phyloP scores from a whole-genome alignment of 2,113 vertebrate genomes.

The Oreochromis tanganicae region DNA sequence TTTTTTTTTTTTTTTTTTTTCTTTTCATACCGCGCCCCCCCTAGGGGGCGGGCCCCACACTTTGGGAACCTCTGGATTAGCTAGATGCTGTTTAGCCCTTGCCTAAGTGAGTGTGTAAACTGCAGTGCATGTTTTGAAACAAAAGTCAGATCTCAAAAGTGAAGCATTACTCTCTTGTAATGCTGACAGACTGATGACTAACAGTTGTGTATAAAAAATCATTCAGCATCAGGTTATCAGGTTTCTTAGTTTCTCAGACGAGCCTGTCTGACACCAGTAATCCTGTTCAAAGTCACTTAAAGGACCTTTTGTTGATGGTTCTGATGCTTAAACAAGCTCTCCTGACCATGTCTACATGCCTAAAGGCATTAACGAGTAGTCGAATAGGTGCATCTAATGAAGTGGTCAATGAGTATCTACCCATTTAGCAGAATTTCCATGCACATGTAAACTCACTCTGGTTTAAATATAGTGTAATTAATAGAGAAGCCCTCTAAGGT shows the following conservation, averaged over 20 bases:
- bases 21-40: too few species aligned
- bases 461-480: neutral
- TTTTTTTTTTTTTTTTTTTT: too few species aligned
- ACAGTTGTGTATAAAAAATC: accelerated
- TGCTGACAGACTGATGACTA: neutral
- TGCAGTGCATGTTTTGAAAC: neutral
- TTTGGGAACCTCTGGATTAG: too few species aligned
- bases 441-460: neutral
- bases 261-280: neutral
- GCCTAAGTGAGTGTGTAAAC: neutral
- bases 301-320: neutral
- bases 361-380: neutral
- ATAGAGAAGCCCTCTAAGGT: neutral
- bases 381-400: neutral
- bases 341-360: neutral
- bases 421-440: neutral
- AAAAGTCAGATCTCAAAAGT: neutral
- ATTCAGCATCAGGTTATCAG: neutral
- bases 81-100: neutral
- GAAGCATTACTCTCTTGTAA: neutral
- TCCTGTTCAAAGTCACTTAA: neutral
- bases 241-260: neutral
- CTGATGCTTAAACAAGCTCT: neutral
- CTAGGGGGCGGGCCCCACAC: too few species aligned
- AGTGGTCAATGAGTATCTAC: neutral